phyloP scores from a whole-genome alignment of 64 coral and sea anemone genomes.

The Exaiptasia diaphana region DNA sequence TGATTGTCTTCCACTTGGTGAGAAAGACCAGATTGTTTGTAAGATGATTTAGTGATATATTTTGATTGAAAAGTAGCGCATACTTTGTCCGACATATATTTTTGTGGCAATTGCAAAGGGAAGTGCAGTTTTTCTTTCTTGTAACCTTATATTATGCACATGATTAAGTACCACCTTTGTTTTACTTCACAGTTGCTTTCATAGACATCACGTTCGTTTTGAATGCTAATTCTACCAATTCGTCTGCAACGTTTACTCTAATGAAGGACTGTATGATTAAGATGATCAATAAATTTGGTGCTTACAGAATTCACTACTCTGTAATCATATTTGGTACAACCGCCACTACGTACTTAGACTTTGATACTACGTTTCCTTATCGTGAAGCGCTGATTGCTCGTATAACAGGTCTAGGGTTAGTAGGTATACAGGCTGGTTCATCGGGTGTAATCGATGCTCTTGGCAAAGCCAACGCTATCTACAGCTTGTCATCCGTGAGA shows the following conservation, averaged over 20 bases:
- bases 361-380: slow-evolving; percentile 15
- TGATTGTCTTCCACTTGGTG: not conserved
- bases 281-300: slow-evolving; percentile 37
- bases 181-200: not conserved
- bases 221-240: slow-evolving; percentile 15
- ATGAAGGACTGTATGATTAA: slow-evolving; percentile 16
- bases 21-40: not conserved
- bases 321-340: slow-evolving; percentile 32
- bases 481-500: not conserved
- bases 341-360: not conserved
- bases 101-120: too few species aligned
- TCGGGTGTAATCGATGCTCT: slow-evolving; percentile 15
- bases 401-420: not conserved
- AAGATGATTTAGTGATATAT: not conserved
- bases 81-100: too few species aligned
- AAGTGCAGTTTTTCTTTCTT: too few species aligned
- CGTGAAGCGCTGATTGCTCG: not conserved
- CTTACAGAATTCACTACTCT: slow-evolving; percentile 19
- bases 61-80: too few species aligned
- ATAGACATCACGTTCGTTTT: slow-evolving; percentile 41
- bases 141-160: too few species aligned
- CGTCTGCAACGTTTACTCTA: not conserved
- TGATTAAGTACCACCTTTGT: too few species aligned
- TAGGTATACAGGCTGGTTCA: not conserved
- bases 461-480: not conserved